Percentiles rank a stretch among this genome's conserved stretches.
Conservation (phyloP, 2,888 invertebrate genomes). For the Gordius sp. region DNA sequence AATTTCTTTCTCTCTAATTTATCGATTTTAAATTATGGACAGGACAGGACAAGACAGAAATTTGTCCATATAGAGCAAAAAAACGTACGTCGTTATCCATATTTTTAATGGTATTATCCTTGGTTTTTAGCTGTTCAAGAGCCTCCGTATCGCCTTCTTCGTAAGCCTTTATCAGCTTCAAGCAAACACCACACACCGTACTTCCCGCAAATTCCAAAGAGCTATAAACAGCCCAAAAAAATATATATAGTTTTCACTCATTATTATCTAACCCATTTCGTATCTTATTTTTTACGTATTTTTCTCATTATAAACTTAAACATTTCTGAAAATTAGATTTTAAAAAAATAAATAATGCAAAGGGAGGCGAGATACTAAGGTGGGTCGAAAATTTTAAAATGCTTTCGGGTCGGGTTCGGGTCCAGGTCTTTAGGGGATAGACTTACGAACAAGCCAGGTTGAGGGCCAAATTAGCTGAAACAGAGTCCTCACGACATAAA, state of each 20-base stretch:
- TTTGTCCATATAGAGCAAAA: too few species aligned
- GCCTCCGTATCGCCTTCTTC: neutral
- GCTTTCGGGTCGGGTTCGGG: too few species aligned
- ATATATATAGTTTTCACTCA: neutral
- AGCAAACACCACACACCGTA: neutral
- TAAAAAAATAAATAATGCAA: too few species aligned
- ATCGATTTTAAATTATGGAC: too few species aligned
- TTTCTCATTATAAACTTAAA: too few species aligned
- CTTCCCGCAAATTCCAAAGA: slow-evolving; percentile 4
- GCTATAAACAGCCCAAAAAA: neutral
- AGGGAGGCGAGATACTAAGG: neutral
- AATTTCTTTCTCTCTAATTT: neutral
- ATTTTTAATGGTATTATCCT: neutral
- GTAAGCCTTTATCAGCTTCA: neutral
- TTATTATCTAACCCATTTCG: neutral
- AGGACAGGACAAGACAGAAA: too few species aligned
- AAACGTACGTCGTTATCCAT: slow-evolving; percentile 1
- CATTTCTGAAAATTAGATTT: too few species aligned
- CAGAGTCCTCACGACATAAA: neutral
- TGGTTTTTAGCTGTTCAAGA: neutral
- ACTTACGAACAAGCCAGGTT: slow-evolving; percentile 4
- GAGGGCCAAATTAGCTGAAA: neutral
- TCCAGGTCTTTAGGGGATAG: neutral
- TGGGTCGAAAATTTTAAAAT: neutral
- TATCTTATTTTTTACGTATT: neutral